These are phyloP conservation scores for Euproctis similis DNA, from an alignment of 2,888 invertebrate genomes.

Conservation along the genomic window DNA sequence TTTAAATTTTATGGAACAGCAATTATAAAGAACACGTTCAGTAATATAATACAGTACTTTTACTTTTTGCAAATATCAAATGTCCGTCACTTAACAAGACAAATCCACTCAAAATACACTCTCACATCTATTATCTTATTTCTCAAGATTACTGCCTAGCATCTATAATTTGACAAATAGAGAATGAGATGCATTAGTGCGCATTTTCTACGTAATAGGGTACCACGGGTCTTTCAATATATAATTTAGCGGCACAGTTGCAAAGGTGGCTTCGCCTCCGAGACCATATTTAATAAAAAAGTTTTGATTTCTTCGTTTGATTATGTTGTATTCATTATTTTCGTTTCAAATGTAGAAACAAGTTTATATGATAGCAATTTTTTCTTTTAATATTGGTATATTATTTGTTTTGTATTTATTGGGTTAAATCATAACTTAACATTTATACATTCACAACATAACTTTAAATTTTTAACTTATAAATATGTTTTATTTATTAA, in stretches of 20 bases:
- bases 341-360: no score
- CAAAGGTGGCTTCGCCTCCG: constrained; percentile 45
- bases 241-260: constrained; percentile 64
- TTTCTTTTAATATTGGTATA: no score
- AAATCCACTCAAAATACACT: constrained; percentile 45
- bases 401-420: no score
- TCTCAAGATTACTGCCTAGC: constrained; percentile 49
- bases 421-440: no score
- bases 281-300: constrained; percentile 47
- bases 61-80: constrained; percentile 46
- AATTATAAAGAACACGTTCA: no score
- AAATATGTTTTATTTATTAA: no score
- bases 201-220: constrained; percentile 65
- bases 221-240: constrained; percentile 48
- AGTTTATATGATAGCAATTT: no score
- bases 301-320: constrained; percentile 36
- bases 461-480: no score
- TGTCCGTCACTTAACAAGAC: constrained; percentile 38
- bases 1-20: no score
- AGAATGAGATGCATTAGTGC: constrained; percentile 73
- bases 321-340: no score
- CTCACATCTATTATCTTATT: constrained; percentile 55
- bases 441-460: no score
- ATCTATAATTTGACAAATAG: constrained; percentile 73
- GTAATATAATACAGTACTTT: no score